These are phyloP conservation scores for Hemibagrus guttatus DNA, from an alignment of 2,797 vertebrate genomes.

Conservation along the genomic window DNA sequence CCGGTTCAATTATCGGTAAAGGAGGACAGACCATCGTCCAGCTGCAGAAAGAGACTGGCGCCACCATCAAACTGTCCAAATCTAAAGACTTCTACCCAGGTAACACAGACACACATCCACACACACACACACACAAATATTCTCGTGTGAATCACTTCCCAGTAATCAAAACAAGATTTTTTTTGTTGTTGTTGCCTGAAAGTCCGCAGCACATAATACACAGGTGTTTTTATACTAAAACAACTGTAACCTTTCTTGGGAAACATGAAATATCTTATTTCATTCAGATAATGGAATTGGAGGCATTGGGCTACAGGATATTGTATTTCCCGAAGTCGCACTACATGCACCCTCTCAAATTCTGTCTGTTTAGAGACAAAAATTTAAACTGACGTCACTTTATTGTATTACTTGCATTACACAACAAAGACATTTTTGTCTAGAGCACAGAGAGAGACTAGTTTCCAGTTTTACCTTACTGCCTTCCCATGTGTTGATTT, in stretches of 20 bases:
- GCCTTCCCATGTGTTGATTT: no score
- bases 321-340: background rate
- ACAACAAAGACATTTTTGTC: background rate
- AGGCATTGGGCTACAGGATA: background rate
- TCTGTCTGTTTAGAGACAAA: background rate
- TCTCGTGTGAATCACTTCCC: no score
- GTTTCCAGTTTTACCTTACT: background rate
- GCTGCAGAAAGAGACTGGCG: constrained; percentile 93
- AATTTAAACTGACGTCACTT: background rate
- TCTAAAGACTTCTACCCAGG: constrained; percentile 98
- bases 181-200: background rate
- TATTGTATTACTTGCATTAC: background rate
- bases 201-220: background rate
- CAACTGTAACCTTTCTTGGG: background rate
- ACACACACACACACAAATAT: background rate
- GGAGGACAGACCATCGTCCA: constrained; percentile 95
- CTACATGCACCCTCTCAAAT: background rate
- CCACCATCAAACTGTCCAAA: constrained; percentile 96
- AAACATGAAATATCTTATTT: background rate
- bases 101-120: constrained; percentile 63
- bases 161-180: no score
- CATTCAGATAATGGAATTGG: background rate
- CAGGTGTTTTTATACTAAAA: background rate
- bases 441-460: background rate
- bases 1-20: constrained; percentile 95